Conservation (phyloP, 2,797 vertebrate genomes). For the Anguilla megastoma region DNA sequence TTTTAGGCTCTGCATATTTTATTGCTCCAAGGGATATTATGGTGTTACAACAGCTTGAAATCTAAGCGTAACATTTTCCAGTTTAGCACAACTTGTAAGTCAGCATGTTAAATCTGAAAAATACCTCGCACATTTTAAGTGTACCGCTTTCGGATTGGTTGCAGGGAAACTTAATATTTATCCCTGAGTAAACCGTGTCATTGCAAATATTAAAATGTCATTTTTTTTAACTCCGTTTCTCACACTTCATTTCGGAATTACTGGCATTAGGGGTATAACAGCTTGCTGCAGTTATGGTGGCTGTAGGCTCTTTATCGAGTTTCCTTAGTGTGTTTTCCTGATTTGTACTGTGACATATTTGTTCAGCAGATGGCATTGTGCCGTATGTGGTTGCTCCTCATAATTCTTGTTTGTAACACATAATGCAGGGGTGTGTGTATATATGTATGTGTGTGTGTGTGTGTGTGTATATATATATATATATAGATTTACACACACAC, state of each 20-base stretch:
- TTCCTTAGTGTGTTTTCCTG: conserved; percentile 67
- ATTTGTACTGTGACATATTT: conserved; percentile 62
- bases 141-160: conserved; percentile 61
- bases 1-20: not conserved
- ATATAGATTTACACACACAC: too few relatives aligned
- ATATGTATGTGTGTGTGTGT: too few relatives aligned
- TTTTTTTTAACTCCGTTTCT: conserved; percentile 73
- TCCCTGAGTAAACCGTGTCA: conserved; percentile 75
- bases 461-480: not conserved
- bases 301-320: conserved; percentile 73
- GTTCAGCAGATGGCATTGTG: conserved; percentile 64
- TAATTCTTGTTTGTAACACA: not conserved
- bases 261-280: conserved; percentile 60
- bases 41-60: conserved; percentile 62
- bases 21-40: conserved; percentile 38
- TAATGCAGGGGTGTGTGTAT: not conserved
- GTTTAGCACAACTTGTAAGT: conserved; percentile 68
- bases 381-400: conserved; percentile 50
- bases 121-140: conserved; percentile 68
- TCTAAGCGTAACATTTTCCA: conserved; percentile 74
- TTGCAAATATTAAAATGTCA: conserved; percentile 75
- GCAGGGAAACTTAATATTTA: conserved; percentile 74
- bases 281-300: conserved; percentile 68
- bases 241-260: conserved; percentile 78
- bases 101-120: conserved; percentile 75